phyloP scores from a whole-genome alignment of 64 coral and sea anemone species.

The Stichodactyla mertensii region DNA sequence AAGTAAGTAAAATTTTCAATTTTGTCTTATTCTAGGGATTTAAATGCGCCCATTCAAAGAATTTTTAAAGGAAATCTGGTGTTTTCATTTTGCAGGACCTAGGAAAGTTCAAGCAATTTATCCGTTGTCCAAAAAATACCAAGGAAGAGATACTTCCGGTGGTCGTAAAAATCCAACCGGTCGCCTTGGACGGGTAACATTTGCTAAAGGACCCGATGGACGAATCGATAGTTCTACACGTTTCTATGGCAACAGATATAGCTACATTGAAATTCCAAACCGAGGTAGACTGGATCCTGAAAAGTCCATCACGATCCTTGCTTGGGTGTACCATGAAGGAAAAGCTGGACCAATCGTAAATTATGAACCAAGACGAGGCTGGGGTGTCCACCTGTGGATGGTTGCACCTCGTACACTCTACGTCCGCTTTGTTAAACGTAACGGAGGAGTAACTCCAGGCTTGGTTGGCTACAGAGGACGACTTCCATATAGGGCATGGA shows the following conservation, averaged over 20 bases:
- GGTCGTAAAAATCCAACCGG: slow-evolving; percentile 44
- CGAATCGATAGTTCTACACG: slow-evolving; percentile 44
- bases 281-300: slow-evolving; percentile 48
- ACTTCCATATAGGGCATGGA: slow-evolving; percentile 63
- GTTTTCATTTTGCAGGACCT: neutral
- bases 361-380: slow-evolving; percentile 41
- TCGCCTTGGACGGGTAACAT: neutral
- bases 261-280: slow-evolving; percentile 79
- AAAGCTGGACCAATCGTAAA: slow-evolving; percentile 71
- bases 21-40: no score
- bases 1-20: slow-evolving; percentile 13
- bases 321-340: slow-evolving; percentile 75
- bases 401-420: slow-evolving; percentile 24
- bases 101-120: slow-evolving; percentile 42
- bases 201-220: slow-evolving; percentile 60
- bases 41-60: no score
- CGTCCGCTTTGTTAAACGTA: slow-evolving; percentile 50
- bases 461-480: slow-evolving; percentile 28
- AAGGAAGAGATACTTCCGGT: slow-evolving; percentile 23
- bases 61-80: neutral
- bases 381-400: slow-evolving; percentile 71
- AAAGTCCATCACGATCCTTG: slow-evolving; percentile 57
- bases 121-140: slow-evolving; percentile 30
- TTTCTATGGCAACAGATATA: slow-evolving; percentile 53
- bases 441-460: slow-evolving; percentile 33